Evolutionary conservation across 2,888 invertebrate species (phyloP).

Genomic region (Punctoribates punctum): DNA sequence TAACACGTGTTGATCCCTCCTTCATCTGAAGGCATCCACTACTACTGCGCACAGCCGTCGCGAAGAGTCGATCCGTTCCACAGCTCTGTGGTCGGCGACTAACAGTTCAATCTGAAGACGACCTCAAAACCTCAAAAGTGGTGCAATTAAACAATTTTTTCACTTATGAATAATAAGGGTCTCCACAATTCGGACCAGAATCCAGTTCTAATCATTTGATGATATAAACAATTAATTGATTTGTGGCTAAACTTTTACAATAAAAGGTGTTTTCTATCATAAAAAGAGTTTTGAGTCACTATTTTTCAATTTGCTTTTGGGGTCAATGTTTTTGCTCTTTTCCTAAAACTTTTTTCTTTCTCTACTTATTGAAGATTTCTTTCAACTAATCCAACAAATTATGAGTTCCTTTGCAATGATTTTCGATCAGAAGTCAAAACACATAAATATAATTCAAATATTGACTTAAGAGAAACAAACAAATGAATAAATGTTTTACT

Average conservation of each 20-base stretch:
- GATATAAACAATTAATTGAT: slow-evolving; percentile 24
- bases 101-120: background rate
- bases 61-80: background rate
- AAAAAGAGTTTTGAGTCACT: background rate
- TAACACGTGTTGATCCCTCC: slow-evolving; percentile 35
- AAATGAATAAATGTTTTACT: no score
- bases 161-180: slow-evolving; percentile 14
- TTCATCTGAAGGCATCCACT: background rate
- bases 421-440: background rate
- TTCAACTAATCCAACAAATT: background rate
- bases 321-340: slow-evolving; percentile 23
- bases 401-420: background rate
- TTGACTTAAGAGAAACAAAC: background rate
- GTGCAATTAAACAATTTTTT: slow-evolving; percentile 26
- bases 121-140: slow-evolving; percentile 32
- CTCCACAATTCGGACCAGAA: background rate
- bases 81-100: background rate
- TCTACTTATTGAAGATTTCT: no score
- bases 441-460: background rate
- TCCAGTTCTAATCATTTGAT: background rate
- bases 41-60: slow-evolving; percentile 19
- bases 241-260: slow-evolving; percentile 18
- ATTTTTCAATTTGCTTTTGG: background rate
- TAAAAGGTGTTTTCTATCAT: slow-evolving; percentile 25
- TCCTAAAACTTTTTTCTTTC: no score